These are phyloP conservation scores for Papio anubis DNA, from an alignment of 2,113 vertebrate genomes.

Conservation along the genomic window DNA sequence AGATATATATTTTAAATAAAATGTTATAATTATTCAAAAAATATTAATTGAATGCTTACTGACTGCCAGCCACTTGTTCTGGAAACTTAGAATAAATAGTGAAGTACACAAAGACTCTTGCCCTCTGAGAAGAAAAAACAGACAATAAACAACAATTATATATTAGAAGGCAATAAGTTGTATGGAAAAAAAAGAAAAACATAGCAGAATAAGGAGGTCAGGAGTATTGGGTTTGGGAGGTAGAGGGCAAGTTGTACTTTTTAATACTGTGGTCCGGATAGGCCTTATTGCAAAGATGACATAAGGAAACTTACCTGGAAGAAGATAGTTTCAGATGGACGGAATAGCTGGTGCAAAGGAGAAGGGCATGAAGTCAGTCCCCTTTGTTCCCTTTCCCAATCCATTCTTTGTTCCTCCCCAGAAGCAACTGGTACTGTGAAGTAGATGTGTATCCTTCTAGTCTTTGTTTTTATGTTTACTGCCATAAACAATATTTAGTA, in stretches of 20 bases:
- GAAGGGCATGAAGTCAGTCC: background rate
- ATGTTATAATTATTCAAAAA: background rate
- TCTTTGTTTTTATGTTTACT: conserved; percentile 14
- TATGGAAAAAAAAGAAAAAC: background rate
- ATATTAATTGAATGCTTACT: background rate
- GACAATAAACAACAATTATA: background rate
- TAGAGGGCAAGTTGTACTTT: background rate
- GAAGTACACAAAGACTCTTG: background rate
- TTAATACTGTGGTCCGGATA: background rate
- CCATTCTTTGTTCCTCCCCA: conserved; percentile 2
- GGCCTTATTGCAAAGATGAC: background rate
- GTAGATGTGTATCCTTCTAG: background rate
- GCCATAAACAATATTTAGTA: background rate
- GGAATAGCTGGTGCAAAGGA: background rate
- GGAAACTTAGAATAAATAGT: background rate
- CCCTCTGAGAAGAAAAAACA: background rate
- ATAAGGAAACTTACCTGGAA: background rate
- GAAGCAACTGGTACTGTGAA: background rate
- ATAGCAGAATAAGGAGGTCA: background rate
- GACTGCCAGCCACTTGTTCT: background rate
- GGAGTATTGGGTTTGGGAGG: background rate
- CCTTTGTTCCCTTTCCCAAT: background rate
- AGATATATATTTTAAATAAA: background rate
- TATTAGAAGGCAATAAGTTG: background rate
- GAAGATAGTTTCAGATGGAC: background rate